Percentiles rank a stretch among this genome's conserved stretches.
Conservation (phyloP, 64 coral and sea anemone species). For the Orbicella faveolata region DNA sequence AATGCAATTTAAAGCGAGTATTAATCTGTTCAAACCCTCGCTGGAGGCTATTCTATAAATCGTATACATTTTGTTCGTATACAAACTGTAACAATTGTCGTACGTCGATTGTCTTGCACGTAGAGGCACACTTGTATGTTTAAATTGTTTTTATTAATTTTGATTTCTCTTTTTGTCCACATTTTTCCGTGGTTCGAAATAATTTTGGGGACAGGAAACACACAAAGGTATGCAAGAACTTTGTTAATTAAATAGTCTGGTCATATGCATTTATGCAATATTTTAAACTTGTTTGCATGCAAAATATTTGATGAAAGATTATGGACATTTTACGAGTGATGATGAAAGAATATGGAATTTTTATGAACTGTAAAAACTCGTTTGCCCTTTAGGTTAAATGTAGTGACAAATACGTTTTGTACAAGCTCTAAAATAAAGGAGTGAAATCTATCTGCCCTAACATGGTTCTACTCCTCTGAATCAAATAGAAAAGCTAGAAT, state of each 20-base stretch:
- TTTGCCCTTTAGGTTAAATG: background rate
- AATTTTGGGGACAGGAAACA: background rate
- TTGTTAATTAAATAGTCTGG: no score
- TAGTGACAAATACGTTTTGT: no score
- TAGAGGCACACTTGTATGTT: no score
- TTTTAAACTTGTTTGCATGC: no score
- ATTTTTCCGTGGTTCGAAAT: background rate
- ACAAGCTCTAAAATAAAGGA: background rate
- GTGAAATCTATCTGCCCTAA: background rate
- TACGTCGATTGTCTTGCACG: no score
- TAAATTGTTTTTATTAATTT: background rate
- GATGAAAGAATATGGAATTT: no score
- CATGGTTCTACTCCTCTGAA: background rate
- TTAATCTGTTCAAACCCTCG: no score
- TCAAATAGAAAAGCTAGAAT: background rate
- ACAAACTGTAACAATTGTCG: no score
- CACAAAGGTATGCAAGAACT: constrained; percentile 17
- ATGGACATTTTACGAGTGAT: no score
- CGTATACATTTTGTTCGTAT: background rate
- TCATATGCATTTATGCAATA: no score
- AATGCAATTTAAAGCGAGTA: no score
- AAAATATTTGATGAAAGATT: no score
- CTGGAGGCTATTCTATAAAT: background rate
- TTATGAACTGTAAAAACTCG: background rate
- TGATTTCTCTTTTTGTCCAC: background rate